phyloP scores from a whole-genome alignment of 2,113 vertebrate species.

The Cephalopholis sonnerati region DNA sequence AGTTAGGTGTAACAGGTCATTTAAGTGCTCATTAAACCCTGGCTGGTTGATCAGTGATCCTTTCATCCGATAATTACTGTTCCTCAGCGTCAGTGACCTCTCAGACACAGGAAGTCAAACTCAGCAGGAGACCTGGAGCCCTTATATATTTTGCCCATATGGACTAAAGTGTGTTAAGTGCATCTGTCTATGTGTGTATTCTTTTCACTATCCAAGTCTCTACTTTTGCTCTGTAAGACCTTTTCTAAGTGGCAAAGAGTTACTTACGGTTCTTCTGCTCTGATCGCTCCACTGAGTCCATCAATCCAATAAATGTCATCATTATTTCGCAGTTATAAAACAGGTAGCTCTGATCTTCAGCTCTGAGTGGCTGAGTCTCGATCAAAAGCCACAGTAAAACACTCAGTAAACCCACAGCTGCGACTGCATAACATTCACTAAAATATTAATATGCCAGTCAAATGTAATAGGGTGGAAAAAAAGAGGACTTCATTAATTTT shows the following conservation, averaged over 20 bases:
- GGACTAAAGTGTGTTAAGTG: neutral
- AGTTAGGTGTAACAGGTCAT: slow-evolving; percentile 49
- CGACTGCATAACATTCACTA: slow-evolving; percentile 7
- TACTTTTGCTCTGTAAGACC: neutral
- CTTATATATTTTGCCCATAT: neutral
- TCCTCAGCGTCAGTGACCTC: slow-evolving; percentile 41
- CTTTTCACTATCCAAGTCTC: neutral
- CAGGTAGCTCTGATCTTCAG: slow-evolving; percentile 13
- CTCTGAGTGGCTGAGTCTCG: neutral
- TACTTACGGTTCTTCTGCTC: slow-evolving; percentile 6
- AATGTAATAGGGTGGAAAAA: slow-evolving; percentile 16
- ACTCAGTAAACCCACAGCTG: slow-evolving; percentile 24
- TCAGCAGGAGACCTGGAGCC: slow-evolving; percentile 27
- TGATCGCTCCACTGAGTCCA: slow-evolving; percentile 31
- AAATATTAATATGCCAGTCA: slow-evolving; percentile 54
- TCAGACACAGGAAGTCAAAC: slow-evolving; percentile 51
- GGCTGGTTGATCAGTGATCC: slow-evolving; percentile 39
- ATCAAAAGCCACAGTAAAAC: slow-evolving; percentile 30
- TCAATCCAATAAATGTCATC: slow-evolving; percentile 43
- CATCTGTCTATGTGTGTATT: neutral
- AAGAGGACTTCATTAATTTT: slow-evolving; percentile 23
- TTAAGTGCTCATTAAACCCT: slow-evolving; percentile 65
- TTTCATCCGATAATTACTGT: slow-evolving; percentile 61
- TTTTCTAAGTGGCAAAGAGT: slow-evolving; percentile 3
- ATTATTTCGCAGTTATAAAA: slow-evolving; percentile 44